These are phyloP conservation scores for Bugulina stolonifera DNA, from an alignment of 2,888 invertebrate genomes.

Conservation along the genomic window DNA sequence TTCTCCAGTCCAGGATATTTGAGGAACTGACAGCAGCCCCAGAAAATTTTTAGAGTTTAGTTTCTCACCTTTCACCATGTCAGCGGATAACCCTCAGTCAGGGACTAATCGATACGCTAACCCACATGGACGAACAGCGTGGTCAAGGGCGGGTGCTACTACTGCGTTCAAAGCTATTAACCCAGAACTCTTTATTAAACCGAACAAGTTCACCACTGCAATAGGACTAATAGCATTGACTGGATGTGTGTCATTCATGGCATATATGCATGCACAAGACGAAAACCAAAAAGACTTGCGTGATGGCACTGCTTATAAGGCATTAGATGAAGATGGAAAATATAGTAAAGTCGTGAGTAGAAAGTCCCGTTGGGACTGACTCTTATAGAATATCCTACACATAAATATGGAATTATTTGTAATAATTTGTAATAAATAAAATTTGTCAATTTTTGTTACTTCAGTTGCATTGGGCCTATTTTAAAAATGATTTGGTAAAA, in stretches of 20 bases:
- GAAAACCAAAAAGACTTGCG: conserved; percentile 18
- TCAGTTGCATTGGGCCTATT: no score
- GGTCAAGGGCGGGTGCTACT: conserved; percentile 19
- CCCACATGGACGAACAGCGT: conserved; percentile 18
- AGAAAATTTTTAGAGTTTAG: neutral
- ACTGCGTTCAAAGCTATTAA: conserved; percentile 27
- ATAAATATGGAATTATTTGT: no score
- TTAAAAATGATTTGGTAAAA: no score
- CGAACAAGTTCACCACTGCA: conserved; percentile 22
- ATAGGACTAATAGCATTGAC: conserved; percentile 14
- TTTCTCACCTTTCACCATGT: neutral
- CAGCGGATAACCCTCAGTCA: neutral
- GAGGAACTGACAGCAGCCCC: neutral
- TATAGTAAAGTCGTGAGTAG: conserved; percentile 24
- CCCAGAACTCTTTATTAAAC: conserved; percentile 23
- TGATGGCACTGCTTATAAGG: conserved; percentile 13
- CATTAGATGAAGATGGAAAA: conserved; percentile 21
- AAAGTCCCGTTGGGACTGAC: conserved; percentile 9
- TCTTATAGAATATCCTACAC: no score
- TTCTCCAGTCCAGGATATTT: neutral
- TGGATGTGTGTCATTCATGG: conserved; percentile 25
- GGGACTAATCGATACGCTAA: conserved; percentile 14
- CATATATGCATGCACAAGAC: conserved; percentile 19
- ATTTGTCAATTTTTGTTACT: no score
- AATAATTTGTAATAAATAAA: no score